These are phyloP conservation scores for Monarcha castaneiventris DNA, from an alignment of 2,113 vertebrate species.

Conservation along the genomic window DNA sequence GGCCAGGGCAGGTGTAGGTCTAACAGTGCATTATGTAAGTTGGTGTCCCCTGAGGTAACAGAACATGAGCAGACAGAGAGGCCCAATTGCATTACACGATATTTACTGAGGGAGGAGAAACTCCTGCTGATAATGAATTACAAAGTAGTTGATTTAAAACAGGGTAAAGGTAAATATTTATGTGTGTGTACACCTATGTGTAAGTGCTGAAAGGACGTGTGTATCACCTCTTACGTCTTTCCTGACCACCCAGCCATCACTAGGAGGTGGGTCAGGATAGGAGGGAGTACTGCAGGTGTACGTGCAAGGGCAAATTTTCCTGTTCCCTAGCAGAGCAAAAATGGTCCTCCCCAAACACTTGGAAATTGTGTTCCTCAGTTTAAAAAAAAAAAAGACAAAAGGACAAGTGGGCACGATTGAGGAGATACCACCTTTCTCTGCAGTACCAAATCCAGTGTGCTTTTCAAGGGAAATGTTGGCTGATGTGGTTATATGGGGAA, in stretches of 20 bases:
- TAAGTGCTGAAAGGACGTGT: not conserved
- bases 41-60: not conserved
- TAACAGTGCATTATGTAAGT: not conserved
- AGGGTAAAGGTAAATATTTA: not conserved
- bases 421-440: not conserved
- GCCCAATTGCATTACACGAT: not conserved
- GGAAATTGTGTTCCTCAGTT: not conserved
- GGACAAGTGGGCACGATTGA: not conserved
- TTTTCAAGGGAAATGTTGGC: not conserved
- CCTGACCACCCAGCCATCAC: not conserved
- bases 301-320: not conserved
- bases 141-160: not conserved
- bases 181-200: not conserved
- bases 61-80: not conserved
- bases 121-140: not conserved
- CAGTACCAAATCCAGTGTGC: not conserved
- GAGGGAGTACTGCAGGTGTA: not conserved
- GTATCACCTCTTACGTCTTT: not conserved
- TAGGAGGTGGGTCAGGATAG: not conserved
- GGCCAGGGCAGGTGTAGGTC: not conserved
- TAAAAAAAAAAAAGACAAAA: not conserved
- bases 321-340: not conserved
- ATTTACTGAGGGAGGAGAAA: slow-evolving; percentile 17
- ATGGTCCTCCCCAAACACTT: not conserved
- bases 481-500: not conserved